These are phyloP conservation scores for Hetaerina americana DNA, from an alignment of 1,140 invertebrate genomes.

Conservation along the genomic window DNA sequence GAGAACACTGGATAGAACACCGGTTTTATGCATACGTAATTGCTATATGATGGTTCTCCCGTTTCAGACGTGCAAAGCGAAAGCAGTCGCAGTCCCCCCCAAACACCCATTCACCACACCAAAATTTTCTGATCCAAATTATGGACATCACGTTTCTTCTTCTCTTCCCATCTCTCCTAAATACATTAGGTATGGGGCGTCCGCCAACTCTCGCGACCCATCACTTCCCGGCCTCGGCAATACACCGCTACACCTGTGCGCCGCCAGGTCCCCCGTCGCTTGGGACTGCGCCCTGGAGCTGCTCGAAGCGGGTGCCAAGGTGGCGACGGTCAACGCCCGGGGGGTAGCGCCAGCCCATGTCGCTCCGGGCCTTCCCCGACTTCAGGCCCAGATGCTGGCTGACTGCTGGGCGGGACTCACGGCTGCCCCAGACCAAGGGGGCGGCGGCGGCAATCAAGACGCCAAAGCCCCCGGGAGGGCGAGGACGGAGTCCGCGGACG, in stretches of 20 bases:
- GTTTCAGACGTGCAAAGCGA: too few species aligned
- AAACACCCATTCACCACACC: too few species aligned
- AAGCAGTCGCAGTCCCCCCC: too few species aligned
- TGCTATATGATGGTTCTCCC: too few species aligned
- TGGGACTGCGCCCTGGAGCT: constrained; percentile 37
- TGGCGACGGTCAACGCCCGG: constrained; percentile 30
- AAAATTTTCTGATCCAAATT: too few species aligned
- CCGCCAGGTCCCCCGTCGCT: constrained; percentile 23
- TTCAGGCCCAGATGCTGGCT: constrained; percentile 32
- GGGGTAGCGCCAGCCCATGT: constrained; percentile 33
- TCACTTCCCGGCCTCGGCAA: constrained; percentile 28
- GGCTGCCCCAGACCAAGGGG: neutral
- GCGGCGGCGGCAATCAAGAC: constrained; percentile 8
- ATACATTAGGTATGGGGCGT: constrained; percentile 33
- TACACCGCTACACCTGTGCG: constrained; percentile 39
- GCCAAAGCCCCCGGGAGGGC: neutral
- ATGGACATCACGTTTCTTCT: too few species aligned
- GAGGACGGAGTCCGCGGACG: constrained; percentile 16
- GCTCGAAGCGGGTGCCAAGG: constrained; percentile 36
- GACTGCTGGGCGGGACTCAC: constrained; percentile 26
- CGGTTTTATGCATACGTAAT: too few species aligned
- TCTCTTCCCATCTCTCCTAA: neutral
- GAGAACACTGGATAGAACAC: too few species aligned
- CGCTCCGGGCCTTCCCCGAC: constrained; percentile 25
- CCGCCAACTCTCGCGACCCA: constrained; percentile 32